phyloP scores from a whole-genome alignment of 2,113 vertebrate species.

The Phyllopteryx taeniolatus region DNA sequence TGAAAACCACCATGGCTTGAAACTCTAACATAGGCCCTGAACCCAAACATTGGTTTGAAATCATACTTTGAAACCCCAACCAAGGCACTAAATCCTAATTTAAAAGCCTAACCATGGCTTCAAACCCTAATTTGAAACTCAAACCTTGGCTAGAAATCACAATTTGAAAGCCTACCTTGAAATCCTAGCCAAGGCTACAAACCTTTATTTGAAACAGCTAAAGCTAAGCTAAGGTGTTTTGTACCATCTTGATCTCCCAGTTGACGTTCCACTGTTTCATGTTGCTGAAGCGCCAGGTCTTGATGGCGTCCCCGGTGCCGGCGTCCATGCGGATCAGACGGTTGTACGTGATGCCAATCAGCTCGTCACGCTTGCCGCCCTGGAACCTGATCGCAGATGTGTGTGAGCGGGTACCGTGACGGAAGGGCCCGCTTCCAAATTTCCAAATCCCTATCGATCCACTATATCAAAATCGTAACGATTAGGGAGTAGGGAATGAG shows the following conservation, averaged over 20 bases:
- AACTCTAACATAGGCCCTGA: too few species aligned
- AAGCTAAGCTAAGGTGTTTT: not conserved
- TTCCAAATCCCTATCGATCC: not conserved
- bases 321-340: conserved; percentile 95
- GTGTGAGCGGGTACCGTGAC: not conserved
- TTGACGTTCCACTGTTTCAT: conserved; percentile 99
- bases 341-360: conserved; percentile 97
- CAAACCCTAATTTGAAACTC: too few species aligned
- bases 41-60: too few species aligned
- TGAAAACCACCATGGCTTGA: too few species aligned
- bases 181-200: not conserved
- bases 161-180: not conserved
- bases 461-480: too few species aligned
- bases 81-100: too few species aligned
- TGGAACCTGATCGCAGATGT: conserved; percentile 80
- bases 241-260: conserved; percentile 99
- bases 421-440: too few species aligned
- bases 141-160: too few species aligned
- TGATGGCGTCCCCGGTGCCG: conserved; percentile 90
- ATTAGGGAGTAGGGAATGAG: conserved; percentile 1
- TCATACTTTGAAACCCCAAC: too few species aligned
- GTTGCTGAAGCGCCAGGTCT: conserved; percentile 98
- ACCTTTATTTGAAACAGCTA: not conserved
- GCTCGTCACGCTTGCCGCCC: conserved; percentile 93
- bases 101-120: too few species aligned